Conservation (phyloP, 2,113 vertebrate genomes). For the Synodontis membranacea region DNA sequence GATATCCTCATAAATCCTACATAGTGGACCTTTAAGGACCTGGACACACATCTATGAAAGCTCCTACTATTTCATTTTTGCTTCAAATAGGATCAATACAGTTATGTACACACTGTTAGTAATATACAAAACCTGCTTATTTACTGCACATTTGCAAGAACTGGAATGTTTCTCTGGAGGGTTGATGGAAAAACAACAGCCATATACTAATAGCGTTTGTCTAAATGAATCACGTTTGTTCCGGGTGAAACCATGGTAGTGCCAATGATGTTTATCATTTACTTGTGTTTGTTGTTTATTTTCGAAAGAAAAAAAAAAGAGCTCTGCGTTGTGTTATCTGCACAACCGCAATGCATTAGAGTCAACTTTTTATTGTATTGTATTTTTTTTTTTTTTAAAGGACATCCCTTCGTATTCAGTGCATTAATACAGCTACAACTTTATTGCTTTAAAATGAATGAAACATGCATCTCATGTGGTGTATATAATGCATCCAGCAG, state of each 20-base stretch:
- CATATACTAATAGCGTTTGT: neutral
- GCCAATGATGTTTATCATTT: constrained; percentile 20
- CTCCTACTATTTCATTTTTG: neutral
- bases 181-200: neutral
- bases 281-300: constrained; percentile 14
- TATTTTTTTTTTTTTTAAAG: neutral
- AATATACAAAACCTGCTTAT: neutral
- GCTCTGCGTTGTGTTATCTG: constrained; percentile 9
- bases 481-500: neutral
- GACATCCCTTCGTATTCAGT: constrained; percentile 11
- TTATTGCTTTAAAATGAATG: constrained; percentile 11
- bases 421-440: neutral
- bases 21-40: too few species aligned
- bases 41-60: neutral
- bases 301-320: neutral
- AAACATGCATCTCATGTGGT: constrained; percentile 4
- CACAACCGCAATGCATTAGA: constrained; percentile 14
- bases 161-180: neutral
- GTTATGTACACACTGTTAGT: neutral
- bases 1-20: too few species aligned
- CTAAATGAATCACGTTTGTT: constrained; percentile 14
- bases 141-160: neutral
- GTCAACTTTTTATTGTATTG: neutral
- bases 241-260: neutral
- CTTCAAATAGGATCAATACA: neutral